Conservation (phyloP, 2,797 vertebrate species). For the Podargus strigoides region DNA sequence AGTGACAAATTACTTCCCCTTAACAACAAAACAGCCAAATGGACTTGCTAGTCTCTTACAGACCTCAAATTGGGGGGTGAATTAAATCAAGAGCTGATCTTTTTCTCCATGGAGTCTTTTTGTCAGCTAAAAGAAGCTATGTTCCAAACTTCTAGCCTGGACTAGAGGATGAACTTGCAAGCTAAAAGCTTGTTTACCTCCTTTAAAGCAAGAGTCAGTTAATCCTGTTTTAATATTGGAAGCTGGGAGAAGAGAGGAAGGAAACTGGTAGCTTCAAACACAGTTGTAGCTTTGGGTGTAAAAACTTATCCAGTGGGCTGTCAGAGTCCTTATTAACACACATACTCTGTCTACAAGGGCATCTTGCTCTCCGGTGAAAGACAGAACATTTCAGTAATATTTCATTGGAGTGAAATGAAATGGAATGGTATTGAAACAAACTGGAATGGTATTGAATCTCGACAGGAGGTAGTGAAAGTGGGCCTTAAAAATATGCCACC, state of each 20-base stretch:
- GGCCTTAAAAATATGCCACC: not conserved
- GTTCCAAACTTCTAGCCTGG: not conserved
- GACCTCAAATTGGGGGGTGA: not conserved
- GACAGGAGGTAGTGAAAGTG: not conserved
- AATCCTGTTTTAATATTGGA: not conserved
- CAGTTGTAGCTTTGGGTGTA: not conserved
- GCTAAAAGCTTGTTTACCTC: not conserved
- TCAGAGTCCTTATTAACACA: not conserved
- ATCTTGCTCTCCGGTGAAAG: not conserved
- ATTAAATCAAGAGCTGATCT: not conserved
- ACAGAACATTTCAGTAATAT: not conserved
- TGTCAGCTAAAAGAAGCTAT: not conserved
- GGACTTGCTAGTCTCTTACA: not conserved
- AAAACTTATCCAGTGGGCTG: not conserved
- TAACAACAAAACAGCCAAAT: not conserved
- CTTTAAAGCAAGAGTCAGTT: not conserved
- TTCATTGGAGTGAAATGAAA: too few species aligned
- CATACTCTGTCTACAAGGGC: not conserved
- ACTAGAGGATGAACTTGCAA: not conserved
- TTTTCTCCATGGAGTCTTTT: not conserved
- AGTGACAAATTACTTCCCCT: not conserved
- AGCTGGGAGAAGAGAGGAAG: not conserved
- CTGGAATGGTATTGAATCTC: rapidly evolving
- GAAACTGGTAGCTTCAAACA: not conserved
- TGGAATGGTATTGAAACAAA: rapidly evolving